These are phyloP conservation scores for Scolopax mira DNA, from an alignment of 2,113 vertebrate genomes.

Conservation along the genomic window DNA sequence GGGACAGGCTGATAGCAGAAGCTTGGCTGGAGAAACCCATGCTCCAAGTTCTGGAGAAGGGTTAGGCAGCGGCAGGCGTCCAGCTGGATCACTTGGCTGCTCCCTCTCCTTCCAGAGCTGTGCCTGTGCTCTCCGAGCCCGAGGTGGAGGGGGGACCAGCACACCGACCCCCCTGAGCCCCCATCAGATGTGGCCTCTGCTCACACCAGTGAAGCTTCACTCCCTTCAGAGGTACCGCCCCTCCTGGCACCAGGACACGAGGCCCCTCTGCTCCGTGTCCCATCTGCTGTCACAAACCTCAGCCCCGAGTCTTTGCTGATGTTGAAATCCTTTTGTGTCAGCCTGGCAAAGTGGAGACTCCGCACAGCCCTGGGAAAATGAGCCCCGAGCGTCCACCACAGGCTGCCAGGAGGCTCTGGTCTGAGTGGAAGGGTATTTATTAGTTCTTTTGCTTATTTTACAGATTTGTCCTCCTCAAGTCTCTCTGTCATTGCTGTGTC, in stretches of 20 bases:
- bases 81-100: neutral
- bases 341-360: neutral
- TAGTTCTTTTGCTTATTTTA: too few species aligned
- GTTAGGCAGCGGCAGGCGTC: neutral
- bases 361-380: fast-evolving
- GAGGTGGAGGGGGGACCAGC: too few species aligned
- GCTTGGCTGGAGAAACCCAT: fast-evolving
- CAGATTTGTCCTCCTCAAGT: neutral
- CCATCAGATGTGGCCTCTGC: neutral
- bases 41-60: neutral
- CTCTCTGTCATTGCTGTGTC: neutral
- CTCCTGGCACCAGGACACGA: neutral
- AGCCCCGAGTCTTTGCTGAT: fast-evolving
- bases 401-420: fast-evolving
- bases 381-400: fast-evolving
- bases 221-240: fast-evolving
- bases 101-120: neutral
- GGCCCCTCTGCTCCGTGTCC: fast-evolving
- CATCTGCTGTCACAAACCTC: neutral
- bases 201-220: neutral
- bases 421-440: neutral
- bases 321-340: neutral
- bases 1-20: neutral
- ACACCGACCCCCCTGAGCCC: neutral
- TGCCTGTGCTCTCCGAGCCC: neutral